These are phyloP conservation scores for Pheosia gnoma DNA, from an alignment of 2,888 invertebrate species.

Conservation along the genomic window DNA sequence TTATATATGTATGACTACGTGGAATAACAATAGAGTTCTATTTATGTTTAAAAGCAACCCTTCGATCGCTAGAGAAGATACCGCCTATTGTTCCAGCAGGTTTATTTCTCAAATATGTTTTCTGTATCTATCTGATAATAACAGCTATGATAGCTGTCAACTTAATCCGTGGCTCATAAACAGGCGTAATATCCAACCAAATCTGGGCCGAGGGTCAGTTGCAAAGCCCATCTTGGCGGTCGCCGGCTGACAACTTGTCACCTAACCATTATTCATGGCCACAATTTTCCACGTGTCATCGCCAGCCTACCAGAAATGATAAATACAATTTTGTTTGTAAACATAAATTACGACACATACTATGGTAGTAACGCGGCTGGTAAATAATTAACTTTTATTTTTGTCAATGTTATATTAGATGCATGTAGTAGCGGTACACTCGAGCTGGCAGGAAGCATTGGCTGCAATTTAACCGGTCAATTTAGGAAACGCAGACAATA, in stretches of 20 bases:
- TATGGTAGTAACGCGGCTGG: not conserved
- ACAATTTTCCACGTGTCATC: conserved; percentile 75
- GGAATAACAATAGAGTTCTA: no score
- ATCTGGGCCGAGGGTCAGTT: conserved; percentile 29
- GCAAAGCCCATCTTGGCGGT: conserved; percentile 39
- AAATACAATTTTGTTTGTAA: conserved; percentile 48
- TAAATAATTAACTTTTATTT: not conserved
- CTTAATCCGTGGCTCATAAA: conserved; percentile 3
- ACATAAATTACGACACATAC: conserved; percentile 10
- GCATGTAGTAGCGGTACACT: no score
- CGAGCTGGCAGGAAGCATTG: no score
- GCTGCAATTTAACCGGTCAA: no score
- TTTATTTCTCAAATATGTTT: conserved; percentile 8
- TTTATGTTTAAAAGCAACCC: no score
- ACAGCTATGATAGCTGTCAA: not conserved
- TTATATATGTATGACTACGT: no score
- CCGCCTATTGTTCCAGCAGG: not conserved
- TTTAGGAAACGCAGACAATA: no score
- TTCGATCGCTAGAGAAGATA: not conserved
- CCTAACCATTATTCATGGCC: conserved; percentile 68
- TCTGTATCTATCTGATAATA: not conserved
- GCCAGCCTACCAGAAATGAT: conserved; percentile 56
- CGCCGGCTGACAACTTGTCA: conserved; percentile 60
- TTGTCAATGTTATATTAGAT: not conserved
- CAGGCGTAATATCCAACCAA: conserved; percentile 22